Evolutionary conservation across 2,888 invertebrate species (phyloP), one percentile per base, ranked within the genome.

Genomic region (Halictus ligatus): DNA sequence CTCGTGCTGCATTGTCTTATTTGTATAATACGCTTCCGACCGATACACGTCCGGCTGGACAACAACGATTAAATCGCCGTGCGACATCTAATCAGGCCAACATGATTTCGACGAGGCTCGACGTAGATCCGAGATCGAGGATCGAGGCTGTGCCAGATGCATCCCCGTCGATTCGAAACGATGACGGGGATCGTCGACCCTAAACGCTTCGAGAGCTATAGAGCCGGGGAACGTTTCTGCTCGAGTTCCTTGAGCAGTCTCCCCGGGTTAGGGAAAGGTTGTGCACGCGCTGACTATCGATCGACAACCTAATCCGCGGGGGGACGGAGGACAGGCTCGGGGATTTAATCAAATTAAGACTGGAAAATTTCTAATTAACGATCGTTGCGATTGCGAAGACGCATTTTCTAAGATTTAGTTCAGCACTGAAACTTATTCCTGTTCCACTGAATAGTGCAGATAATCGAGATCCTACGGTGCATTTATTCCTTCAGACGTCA

Each of bases 181-280:
- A 25, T 25, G 60, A 13, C 6, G 15, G 13, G 25, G 25, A 60
- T 60, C 25, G 60, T 6, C 15, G 15, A 60, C 60, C 25, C 60
- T 60, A 25, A 60, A 6, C 25, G 25, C 60, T 25, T 4, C 25
- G 60, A 60, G 6, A 60, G 25, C 60, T 8, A 8, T 60, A 15
- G 25, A 6, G 25, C 6, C 10, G 60, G 6, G 25, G 60, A 13
- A 13, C 13, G 60, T 60, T 60, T 25, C 60, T 60, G 25, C 60
- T 60, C 60, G 60, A 60, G 60, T 25, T 15, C 25, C 60, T 60
- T 25, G 25, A 60, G 25, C 25, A 60, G 60, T 25, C 60, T 60
- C 15, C 60, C 25, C 13, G 13, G 60, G 75, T 83, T 58, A 25
- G 5, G 12, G 74, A 46, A 81, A 85, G 85, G 67, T 81, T 85